Evolutionary conservation across 2,888 invertebrate species (phyloP), one percentile per base, ranked within the genome.

Genomic region (Ptilodon capucinus): DNA sequence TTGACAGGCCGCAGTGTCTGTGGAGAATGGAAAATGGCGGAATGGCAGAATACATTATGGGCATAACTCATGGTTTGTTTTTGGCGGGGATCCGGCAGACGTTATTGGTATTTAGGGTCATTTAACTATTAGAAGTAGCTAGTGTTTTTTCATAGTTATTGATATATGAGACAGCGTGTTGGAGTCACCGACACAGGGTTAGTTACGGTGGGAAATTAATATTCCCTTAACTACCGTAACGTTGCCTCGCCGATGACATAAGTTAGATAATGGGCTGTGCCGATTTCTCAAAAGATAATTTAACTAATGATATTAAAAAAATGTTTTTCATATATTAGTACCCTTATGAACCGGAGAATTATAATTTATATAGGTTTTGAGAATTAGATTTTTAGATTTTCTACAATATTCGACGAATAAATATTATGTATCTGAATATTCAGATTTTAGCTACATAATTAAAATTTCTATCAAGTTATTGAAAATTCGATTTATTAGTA

Each of bases 11-110:
- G 71, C 80, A 86, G 84, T 86, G 84, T 89, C 91, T 90, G 89
- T 84, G 79, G 90, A 91, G 91, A 91, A 91, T 91, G 85, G 90
- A 87, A 90, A 91, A 91, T 90, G 88, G 91, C 86, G 84, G 85
- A 86, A 85, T 86, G 79, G 85, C 68, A 81, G 81, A 84, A 89
- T 84, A 90, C 83, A 86, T 86, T 86, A 86, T 80, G 77, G 84
- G 76, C 81, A 89, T 91, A 91, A 89, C 82, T 91, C 91, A 91
- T 76, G 87, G 88, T 91, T 91, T 91, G 91, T 91, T 91, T 91
- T 89, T 86, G 84, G 88, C 86, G 84, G 88, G 88, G 88, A 81
- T 77, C 84, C 85, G 88, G 89, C 90, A 88, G 86, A 81, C 88
- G 81, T 88, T 89, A 91, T 89, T 89, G 90, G 86, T 87, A 86